Base-by-base conservation (phyloP, 2,888 invertebrate genomes). In the Zonitis immaculata region DNA sequence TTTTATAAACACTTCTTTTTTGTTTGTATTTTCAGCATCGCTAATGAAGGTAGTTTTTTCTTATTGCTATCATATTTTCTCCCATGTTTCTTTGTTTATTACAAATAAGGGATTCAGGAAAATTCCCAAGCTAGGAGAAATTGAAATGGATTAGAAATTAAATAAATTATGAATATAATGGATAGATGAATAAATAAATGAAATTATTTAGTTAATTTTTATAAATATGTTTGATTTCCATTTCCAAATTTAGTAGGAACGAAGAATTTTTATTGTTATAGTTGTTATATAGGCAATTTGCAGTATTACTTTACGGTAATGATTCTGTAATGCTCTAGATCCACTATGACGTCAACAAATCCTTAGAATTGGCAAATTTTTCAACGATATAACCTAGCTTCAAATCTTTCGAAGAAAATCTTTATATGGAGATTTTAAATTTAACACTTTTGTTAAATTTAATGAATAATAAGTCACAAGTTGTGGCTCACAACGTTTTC, bases 121-220 rank as follows among this genome's bases (percentile, higher is more conserved):
- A 54, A 35, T 51, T 51, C 54, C 51, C 51, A 20, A 51, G 51
- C 48, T 46, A 35, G 44, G 48, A 42, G 54, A n/a, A n/a, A 28
- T 51, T 52, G 49, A 51, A 54, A 57, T 51, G 54, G 49, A 54
- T 57, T 57, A 57, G 57, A 54, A 51, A 49, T 51, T 57, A 52
- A 57, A 57, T 57, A 57, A 57, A 57, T 57, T 54, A 57, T 57
- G 51, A 52, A 51, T 49, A 48, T 48, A n/a, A n/a, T n/a, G n/a
- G n/a, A n/a, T n/a, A n/a, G n/a, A n/a, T n/a, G n/a, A n/a, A n/a
- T n/a, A n/a, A n/a, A n/a, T n/a, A n/a, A n/a, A n/a, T n/a, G n/a
- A n/a, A n/a, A n/a, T n/a, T n/a, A n/a, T n/a, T n/a, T n/a, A n/a
- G n/a, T n/a, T n/a, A n/a, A n/a, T n/a, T n/a, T n/a, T n/a, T n/a